Base-by-base conservation (phyloP, 2,797 vertebrate genomes). In the Bovichtus diacanthus region DNA sequence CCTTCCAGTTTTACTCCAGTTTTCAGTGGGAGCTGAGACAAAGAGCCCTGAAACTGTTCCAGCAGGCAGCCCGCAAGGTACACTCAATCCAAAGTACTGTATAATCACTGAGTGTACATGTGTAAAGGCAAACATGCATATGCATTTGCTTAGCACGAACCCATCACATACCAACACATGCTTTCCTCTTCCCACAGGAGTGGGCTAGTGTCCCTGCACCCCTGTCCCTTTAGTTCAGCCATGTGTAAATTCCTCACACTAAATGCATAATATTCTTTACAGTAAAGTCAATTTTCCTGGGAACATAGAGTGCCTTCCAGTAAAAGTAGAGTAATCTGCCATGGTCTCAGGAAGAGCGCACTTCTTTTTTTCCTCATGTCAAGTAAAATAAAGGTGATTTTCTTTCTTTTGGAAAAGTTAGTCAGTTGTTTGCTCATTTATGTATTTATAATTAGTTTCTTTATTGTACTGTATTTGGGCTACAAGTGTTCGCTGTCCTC, bases 41-140 rank as follows among this genome's bases (percentile, higher is more conserved):
- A 9, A 90, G 94, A 81, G 92, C 89, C 44, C 86, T 96, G 56
- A 92, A 81, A 59, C 92, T 93, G 56, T 97, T 98, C 83, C 97
- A 97, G 72, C 96, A 98, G 90, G 96, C 94, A 53, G 96, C 94
- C 5, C 96, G 94, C 74, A 98, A 96, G 97, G 98, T 99, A 93
- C 25, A 31, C 5, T 16, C 73, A 41, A 31, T 29, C 9, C 5
- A 38, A 31, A 18, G 47, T 21, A 7, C 25, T 47, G 19, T 21
- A 8, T 13, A 27, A 59, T 58, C 29, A 46, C 78, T 4, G 43
- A 58, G 67, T n/a, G 59, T 53, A 67, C 27, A 71, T 47, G 70
- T 62, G 19, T 53, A 46, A 62, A 44, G 36, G 41, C 70, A 69
- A 50, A 65, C 70, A 60, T 68, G 54, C 62, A 29, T 68, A 38